Conservation (phyloP, 1,140 invertebrate species). For the Pachypsylla venusta region DNA sequence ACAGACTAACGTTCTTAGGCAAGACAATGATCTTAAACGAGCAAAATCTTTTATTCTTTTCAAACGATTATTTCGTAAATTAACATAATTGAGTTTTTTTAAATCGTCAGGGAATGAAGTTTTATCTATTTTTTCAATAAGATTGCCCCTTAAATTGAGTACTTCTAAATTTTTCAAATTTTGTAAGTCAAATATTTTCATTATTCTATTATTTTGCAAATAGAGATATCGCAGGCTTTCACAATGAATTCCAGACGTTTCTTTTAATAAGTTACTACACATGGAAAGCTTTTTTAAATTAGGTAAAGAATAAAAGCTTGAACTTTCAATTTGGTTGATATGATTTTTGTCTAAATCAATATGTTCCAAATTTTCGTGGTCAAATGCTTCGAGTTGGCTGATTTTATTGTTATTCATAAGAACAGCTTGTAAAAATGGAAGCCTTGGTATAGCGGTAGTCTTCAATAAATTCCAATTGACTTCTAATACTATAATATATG, state of each 20-base stretch:
- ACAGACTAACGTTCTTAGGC: neutral
- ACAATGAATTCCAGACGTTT: constrained; percentile 1
- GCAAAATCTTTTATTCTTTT: neutral
- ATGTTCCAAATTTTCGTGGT: neutral
- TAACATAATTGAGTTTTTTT: neutral
- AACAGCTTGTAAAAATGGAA: neutral
- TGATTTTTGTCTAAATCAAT: constrained; percentile 3
- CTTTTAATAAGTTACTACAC: neutral
- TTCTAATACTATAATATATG: neutral
- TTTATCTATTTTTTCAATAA: neutral
- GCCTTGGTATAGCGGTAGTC: neutral
- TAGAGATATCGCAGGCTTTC: neutral
- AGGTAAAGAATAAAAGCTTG: neutral
- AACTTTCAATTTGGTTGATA: neutral
- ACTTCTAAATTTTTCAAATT: neutral
- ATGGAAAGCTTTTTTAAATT: neutral
- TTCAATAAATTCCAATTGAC: neutral
- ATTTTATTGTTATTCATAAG: neutral
- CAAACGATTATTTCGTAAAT: neutral
- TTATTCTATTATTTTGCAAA: constrained; percentile 1
- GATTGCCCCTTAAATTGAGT: neutral
- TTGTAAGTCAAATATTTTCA: neutral
- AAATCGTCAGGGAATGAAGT: neutral
- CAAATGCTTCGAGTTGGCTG: neutral
- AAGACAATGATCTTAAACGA: neutral